phyloP scores from a whole-genome alignment of 2,888 invertebrate species.

The Saturnia japonica region DNA sequence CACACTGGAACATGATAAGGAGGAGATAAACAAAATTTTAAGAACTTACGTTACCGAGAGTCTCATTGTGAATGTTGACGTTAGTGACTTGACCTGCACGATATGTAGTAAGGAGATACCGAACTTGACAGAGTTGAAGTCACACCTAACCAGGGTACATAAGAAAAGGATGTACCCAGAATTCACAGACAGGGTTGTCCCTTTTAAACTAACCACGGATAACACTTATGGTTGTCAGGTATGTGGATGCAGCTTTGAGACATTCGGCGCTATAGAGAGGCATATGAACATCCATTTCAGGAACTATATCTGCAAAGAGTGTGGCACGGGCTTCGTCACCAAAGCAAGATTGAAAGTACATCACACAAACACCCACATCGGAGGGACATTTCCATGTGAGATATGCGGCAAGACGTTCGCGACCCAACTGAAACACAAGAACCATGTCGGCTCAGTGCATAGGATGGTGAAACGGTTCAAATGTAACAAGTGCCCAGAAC shows the following conservation, averaged over 20 bases:
- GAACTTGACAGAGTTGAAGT: slow-evolving; percentile 54
- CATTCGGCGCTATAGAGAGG: slow-evolving; percentile 65
- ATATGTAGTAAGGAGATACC: slow-evolving; percentile 45
- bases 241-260: slow-evolving; percentile 62
- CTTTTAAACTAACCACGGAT: slow-evolving; percentile 53
- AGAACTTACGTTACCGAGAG: slow-evolving; percentile 56
- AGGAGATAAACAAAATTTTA: slow-evolving; percentile 45
- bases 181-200: slow-evolving; percentile 60
- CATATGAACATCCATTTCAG: slow-evolving; percentile 72
- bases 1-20: slow-evolving; percentile 43
- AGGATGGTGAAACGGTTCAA: slow-evolving; percentile 58
- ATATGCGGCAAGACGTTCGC: slow-evolving; percentile 58
- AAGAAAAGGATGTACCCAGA: slow-evolving; percentile 53
- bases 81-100: slow-evolving; percentile 56
- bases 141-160: slow-evolving; percentile 55
- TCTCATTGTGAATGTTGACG: slow-evolving; percentile 62
- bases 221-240: slow-evolving; percentile 59
- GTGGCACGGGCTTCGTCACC: slow-evolving; percentile 66
- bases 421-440: slow-evolving; percentile 56
- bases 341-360: slow-evolving; percentile 64
- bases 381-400: slow-evolving; percentile 54
- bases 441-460: slow-evolving; percentile 58
- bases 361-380: slow-evolving; percentile 49
- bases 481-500: slow-evolving; percentile 61
- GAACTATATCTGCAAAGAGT: slow-evolving; percentile 70